A percentile compares a stretch with the other conserved stretches of the same genome.
Conservation (phyloP, 2,113 vertebrate species). For the Perca flavescens region DNA sequence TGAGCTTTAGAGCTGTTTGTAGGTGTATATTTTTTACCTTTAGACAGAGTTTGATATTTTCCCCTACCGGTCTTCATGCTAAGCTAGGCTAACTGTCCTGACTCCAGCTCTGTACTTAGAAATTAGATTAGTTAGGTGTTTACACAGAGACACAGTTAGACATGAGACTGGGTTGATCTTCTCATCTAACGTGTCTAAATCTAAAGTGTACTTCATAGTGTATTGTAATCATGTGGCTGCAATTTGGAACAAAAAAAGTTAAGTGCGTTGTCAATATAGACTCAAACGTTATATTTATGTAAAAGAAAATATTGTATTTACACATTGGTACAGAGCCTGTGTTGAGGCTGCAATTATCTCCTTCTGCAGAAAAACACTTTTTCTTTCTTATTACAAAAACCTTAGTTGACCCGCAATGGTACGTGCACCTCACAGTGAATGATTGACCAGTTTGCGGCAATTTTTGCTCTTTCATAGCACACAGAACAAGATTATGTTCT, state of each 20-base stretch:
- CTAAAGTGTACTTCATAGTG: neutral
- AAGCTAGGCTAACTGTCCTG: neutral
- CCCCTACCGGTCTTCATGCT: no score
- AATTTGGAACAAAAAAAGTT: neutral
- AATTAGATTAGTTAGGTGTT: neutral
- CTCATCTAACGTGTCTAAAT: neutral
- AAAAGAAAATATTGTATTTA: neutral
- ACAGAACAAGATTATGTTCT: constrained; percentile 7
- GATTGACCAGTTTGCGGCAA: neutral
- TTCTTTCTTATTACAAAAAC: no score
- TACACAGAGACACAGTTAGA: no score
- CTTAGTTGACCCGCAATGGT: neutral
- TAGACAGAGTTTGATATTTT: no score
- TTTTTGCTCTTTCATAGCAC: neutral
- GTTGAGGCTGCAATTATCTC: neutral
- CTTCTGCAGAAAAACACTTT: neutral
- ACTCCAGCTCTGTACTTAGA: neutral
- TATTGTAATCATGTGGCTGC: neutral
- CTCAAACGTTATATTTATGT: neutral
- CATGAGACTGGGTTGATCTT: neutral
- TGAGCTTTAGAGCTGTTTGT: no score
- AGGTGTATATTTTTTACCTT: no score
- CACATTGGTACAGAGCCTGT: neutral
- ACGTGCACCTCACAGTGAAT: neutral
- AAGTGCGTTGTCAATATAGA: neutral